These are phyloP conservation scores for Brachionus manjavacas DNA, from an alignment of 1,140 invertebrate species.

Conservation along the genomic window DNA sequence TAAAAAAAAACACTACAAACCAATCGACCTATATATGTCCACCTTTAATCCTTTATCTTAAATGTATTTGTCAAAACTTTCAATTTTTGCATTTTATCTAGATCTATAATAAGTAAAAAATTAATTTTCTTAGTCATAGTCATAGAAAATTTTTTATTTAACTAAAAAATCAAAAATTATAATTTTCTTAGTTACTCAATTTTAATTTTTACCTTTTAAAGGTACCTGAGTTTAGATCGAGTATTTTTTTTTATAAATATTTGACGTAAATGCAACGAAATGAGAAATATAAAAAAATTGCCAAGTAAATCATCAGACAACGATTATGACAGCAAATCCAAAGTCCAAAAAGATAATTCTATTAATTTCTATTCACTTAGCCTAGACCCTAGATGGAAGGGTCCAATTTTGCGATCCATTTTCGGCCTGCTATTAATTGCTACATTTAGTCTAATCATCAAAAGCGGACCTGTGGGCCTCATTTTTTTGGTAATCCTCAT, in stretches of 20 bases:
- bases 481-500: constrained; percentile 54
- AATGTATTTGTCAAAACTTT: not conserved
- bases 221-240: not conserved
- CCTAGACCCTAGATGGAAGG: not conserved
- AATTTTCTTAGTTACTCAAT: not conserved
- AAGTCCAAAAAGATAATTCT: not conserved
- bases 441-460: not conserved
- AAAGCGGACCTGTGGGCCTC: not conserved
- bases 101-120: not conserved
- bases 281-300: not conserved
- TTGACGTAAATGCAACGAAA: not conserved
- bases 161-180: not conserved
- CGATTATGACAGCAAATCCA: not conserved
- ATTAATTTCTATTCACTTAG: not conserved
- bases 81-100: not conserved
- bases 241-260: not conserved
- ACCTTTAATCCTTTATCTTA: not conserved
- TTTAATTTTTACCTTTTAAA: not conserved
- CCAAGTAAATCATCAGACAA: not conserved
- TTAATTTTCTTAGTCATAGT: not conserved
- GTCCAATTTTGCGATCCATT: not conserved
- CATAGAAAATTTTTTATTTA: not conserved
- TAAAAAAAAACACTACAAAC: not conserved
- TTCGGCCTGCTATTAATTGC: not conserved
- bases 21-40: not conserved